phyloP scores from a whole-genome alignment of 2,797 vertebrate genomes.

The Lycodopsis pacificus region DNA sequence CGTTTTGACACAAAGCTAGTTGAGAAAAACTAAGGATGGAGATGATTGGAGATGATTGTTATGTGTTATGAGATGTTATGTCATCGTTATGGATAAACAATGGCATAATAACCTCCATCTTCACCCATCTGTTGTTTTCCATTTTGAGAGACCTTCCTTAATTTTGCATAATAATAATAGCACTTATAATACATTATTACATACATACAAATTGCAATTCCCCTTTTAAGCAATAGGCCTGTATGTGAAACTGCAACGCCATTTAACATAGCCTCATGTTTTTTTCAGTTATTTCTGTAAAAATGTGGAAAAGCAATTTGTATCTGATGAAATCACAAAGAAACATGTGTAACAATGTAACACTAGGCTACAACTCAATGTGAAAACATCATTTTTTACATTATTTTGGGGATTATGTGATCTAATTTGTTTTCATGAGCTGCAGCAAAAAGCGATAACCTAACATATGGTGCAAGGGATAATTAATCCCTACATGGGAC shows the following conservation, averaged over 20 bases:
- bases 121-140: not conserved
- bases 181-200: not conserved
- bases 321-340: not conserved
- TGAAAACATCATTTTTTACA: not conserved
- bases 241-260: not conserved
- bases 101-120: not conserved
- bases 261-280: not conserved
- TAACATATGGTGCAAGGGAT: slow-evolving; percentile 43
- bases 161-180: not conserved
- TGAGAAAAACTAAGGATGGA: no score
- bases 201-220: no score
- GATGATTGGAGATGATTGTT: not conserved
- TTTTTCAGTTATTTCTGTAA: not conserved
- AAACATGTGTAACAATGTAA: not conserved
- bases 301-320: not conserved
- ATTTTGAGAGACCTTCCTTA: not conserved
- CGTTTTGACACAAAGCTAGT: not conserved
- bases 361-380: not conserved
- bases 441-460: not conserved
- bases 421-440: not conserved
- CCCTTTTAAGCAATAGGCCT: not conserved
- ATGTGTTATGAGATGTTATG: not conserved
- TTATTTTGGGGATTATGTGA: not conserved
- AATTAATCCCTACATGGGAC: slow-evolving; percentile 39
- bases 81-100: not conserved